Base-by-base conservation (phyloP, 2,888 invertebrate species). In the Platycheirus albimanus region DNA sequence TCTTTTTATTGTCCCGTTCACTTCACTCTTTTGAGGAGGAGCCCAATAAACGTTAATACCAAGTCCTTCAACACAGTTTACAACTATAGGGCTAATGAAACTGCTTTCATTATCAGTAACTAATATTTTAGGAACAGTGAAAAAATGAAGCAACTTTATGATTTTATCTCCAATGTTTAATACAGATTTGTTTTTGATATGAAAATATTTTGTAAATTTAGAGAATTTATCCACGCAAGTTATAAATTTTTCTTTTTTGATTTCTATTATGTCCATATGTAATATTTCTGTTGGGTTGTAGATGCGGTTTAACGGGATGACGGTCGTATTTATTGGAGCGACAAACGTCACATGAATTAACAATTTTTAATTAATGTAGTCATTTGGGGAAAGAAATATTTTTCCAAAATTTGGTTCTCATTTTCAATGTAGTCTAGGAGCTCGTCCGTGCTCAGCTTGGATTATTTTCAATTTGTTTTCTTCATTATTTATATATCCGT, bases 11-110 rank as follows among this genome's bases (percentile, higher is more conserved):
- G n/a, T n/a, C n/a, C n/a, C n/a, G n/a, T n/a, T n/a, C n/a, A n/a
- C n/a, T n/a, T n/a, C n/a, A n/a, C n/a, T 52, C 33, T 33, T 33
- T 52, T 52, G 52, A 17, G 33, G 33, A 8, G 28, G 28, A 17
- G 76, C 51, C 11, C 77, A 33, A 30, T 85, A 85, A 15, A 81
- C 43, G 8, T 36, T 52, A 30, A 79, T 76, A 0, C 77, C 84
- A 2, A 86, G 66, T 30, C 61, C 52, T 72, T 85, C 79, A 8
- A 84, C 33, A 43, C 79, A 85, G 33, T 84, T 83, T 4, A 74
- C 28, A 6, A 77, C 61, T 28, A 72, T 84, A 0, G 80, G 24
- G 2, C 38, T 38, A n/a, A 38, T 38, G 13, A 38, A 38, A 13
- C 38, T 38, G 7, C 38, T n/a, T n/a, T n/a, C 49, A 17, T 52